phyloP scores from a whole-genome alignment of 1,140 invertebrate species.

The Homalodisca vitripennis region DNA sequence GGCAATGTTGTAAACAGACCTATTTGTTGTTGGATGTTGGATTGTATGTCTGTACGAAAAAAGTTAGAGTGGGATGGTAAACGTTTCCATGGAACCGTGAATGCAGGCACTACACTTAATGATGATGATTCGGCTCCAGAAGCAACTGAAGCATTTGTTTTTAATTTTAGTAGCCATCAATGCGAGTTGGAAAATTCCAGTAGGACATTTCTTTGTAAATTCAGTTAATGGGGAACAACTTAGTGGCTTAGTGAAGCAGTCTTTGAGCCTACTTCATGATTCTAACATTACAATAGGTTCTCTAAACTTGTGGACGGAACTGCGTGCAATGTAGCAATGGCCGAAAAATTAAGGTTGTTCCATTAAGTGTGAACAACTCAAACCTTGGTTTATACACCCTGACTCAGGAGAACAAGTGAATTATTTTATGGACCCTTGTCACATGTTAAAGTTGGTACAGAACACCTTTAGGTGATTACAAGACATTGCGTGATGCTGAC shows the following conservation, averaged over 20 bases:
- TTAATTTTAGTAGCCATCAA: conserved; percentile 44
- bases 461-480: conserved; percentile 30
- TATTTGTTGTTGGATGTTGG: conserved; percentile 37
- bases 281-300: conserved; percentile 9
- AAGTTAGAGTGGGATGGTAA: conserved; percentile 38
- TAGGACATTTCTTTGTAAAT: conserved; percentile 45
- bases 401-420: conserved; percentile 32
- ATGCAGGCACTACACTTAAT: conserved; percentile 4
- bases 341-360: conserved; percentile 33
- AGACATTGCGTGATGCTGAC: conserved; percentile 33
- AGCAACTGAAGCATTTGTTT: conserved; percentile 46
- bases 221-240: conserved; percentile 33
- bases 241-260: conserved; percentile 6
- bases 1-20: neutral
- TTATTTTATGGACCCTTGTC: conserved; percentile 36
- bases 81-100: conserved; percentile 18
- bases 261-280: conserved; percentile 35
- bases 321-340: conserved; percentile 26
- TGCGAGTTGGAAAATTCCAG: conserved; percentile 44
- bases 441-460: conserved; percentile 39
- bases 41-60: conserved; percentile 39
- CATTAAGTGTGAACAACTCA: conserved; percentile 6
- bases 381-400: conserved; percentile 30
- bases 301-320: conserved; percentile 32
- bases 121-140: conserved; percentile 39